phyloP scores from a whole-genome alignment of 2,888 invertebrate genomes.

The Ornithoptera alexandrae region DNA sequence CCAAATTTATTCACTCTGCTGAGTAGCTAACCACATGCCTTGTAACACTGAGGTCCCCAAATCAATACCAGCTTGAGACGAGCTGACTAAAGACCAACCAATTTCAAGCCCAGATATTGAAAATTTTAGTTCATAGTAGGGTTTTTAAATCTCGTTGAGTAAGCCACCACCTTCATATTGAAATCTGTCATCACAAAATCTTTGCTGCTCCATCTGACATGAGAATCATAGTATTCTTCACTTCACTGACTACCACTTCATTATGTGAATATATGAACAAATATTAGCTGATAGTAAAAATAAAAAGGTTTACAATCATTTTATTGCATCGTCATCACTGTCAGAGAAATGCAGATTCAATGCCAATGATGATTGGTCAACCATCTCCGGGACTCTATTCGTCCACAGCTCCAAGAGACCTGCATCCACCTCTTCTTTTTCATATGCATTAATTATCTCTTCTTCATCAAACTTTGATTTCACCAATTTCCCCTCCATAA shows the following conservation, averaged over 20 bases:
- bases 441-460: conserved; percentile 56
- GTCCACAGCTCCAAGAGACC: conserved; percentile 62
- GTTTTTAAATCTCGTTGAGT: no score
- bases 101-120: no score
- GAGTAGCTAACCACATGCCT: not conserved
- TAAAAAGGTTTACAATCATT: conserved; percentile 16
- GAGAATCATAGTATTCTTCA: no score
- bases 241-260: no score
- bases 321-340: conserved; percentile 36
- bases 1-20: no score
- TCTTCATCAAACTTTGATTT: conserved; percentile 48
- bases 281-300: not conserved
- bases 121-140: no score
- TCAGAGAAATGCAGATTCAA: conserved; percentile 38
- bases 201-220: no score
- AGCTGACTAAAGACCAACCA: no score
- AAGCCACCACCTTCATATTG: no score
- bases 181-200: no score
- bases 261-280: no score
- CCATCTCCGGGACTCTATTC: conserved; percentile 35
- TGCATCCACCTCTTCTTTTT: conserved; percentile 56
- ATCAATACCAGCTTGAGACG: no score
- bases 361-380: conserved; percentile 32
- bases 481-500: conserved; percentile 40
- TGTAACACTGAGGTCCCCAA: not conserved